Conservation (phyloP, 2,888 invertebrate species). For the Ophion obscuratus region DNA sequence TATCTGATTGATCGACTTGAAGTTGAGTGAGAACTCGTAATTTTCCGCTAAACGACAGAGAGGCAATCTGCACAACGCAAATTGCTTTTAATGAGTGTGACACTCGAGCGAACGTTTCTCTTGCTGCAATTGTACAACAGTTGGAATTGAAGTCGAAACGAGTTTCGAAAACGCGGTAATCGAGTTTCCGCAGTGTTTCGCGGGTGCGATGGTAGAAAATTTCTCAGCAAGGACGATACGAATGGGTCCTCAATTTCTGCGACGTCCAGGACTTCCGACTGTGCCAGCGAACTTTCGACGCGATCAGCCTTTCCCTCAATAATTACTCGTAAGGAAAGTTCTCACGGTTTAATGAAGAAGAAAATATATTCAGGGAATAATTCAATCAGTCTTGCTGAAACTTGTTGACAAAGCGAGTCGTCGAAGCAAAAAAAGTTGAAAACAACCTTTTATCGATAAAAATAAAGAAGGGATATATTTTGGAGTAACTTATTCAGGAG, state of each 20-base stretch:
- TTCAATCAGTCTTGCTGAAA: neutral
- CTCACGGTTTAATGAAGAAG: neutral
- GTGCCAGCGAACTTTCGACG: constrained; percentile 28
- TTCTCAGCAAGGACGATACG: constrained; percentile 51
- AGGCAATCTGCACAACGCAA: constrained; percentile 44
- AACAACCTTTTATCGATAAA: neutral
- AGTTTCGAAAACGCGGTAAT: constrained; percentile 75
- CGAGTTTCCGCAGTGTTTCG: constrained; percentile 70
- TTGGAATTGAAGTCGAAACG: constrained; percentile 74
- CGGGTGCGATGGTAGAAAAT: constrained; percentile 51
- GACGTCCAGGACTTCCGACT: constrained; percentile 20
- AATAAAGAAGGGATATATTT: neutral
- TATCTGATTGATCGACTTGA: too few species aligned
- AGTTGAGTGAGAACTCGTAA: too few species aligned
- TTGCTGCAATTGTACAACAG: constrained; percentile 72
- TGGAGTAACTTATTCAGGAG: neutral
- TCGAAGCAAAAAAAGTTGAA: neutral
- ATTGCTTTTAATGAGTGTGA: constrained; percentile 39
- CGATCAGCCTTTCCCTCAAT: constrained; percentile 13
- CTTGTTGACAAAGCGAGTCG: neutral
- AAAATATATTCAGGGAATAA: constrained; percentile 24
- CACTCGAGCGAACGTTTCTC: constrained; percentile 64
- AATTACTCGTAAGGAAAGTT: constrained; percentile 41
- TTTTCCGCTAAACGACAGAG: neutral
- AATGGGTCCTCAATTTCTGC: constrained; percentile 23